Evolutionary conservation across 2,888 invertebrate genomes (phyloP).

Genomic region (Prionchulus punctatus): DNA sequence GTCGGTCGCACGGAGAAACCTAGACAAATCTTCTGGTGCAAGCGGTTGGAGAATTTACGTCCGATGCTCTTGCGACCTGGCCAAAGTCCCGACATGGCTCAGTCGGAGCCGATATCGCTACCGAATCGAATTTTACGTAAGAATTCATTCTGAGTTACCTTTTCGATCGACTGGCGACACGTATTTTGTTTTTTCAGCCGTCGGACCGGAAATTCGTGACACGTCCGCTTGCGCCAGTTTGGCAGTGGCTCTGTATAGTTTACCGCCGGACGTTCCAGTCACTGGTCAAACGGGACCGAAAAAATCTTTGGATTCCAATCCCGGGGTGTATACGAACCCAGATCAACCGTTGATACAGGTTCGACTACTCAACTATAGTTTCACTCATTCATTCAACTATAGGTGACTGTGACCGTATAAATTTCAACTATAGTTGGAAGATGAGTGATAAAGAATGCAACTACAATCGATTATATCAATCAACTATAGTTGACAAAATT

Average conservation of each 20-base stretch:
- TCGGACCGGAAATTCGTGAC: conserved; percentile 29
- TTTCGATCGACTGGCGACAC: not conserved
- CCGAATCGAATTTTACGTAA: conserved; percentile 10
- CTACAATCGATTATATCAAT: not conserved
- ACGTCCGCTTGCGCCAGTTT: conserved; percentile 54
- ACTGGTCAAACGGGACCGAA: conserved; percentile 74
- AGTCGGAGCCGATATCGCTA: conserved; percentile 7
- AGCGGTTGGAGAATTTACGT: conserved; percentile 49
- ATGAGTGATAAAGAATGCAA: no score
- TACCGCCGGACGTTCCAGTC: conserved; percentile 44
- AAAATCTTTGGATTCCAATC: conserved; percentile 69
- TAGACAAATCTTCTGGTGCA: conserved; percentile 44
- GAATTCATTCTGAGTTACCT: not conserved
- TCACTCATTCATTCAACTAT: no score
- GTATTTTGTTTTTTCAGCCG: conserved; percentile 22
- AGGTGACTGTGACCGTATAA: no score
- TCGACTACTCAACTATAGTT: conserved; percentile 8
- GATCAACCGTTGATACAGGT: conserved; percentile 85
- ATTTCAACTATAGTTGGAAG: no score
- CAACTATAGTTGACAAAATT: not conserved
- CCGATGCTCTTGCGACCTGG: not conserved
- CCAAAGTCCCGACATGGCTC: not conserved
- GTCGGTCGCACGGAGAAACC: not conserved
- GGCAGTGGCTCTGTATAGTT: conserved; percentile 77
- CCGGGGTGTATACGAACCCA: conserved; percentile 80